A percentile compares a stretch with the other conserved stretches of the same genome.
These are phyloP conservation scores for Dendrolimus pini DNA, from an alignment of 2,888 invertebrate genomes.

Conservation along the genomic window DNA sequence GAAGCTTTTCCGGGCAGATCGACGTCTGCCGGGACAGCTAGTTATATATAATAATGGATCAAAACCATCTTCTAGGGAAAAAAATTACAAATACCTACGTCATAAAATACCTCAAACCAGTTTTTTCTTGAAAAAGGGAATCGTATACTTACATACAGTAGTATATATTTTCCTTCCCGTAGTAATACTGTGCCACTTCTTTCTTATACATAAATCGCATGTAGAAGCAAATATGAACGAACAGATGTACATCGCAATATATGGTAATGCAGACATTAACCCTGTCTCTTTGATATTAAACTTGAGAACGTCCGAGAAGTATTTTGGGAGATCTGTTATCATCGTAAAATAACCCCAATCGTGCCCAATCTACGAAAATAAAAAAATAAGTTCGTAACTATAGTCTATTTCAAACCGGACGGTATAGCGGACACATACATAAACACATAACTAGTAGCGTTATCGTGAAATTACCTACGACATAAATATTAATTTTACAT, in stretches of 20 bases:
- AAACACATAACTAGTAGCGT: too few relatives aligned
- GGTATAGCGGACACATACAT: too few relatives aligned
- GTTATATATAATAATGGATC: too few relatives aligned
- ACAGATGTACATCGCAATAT: slow-evolving; percentile 79
- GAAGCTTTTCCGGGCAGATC: too few relatives aligned
- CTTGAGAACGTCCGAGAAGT: slow-evolving; percentile 79
- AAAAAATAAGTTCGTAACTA: neutral
- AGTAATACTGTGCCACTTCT: slow-evolving; percentile 74
- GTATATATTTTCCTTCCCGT: slow-evolving; percentile 80
- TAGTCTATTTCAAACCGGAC: too few relatives aligned
- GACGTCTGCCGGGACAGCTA: too few relatives aligned
- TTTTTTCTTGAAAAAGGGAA: neutral
- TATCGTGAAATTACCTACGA: too few relatives aligned
- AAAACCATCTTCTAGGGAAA: too few relatives aligned
- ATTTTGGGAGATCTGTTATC: slow-evolving; percentile 82
- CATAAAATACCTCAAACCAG: too few relatives aligned
- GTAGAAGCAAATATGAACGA: slow-evolving; percentile 78
- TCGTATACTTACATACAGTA: slow-evolving; percentile 72
- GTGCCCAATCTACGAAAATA: slow-evolving; percentile 72
- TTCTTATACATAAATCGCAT: slow-evolving; percentile 80
- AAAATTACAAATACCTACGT: too few relatives aligned
- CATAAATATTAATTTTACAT: too few relatives aligned
- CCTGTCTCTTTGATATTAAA: slow-evolving; percentile 80
- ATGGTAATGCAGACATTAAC: slow-evolving; percentile 79
- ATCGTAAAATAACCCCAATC: slow-evolving; percentile 83